These are phyloP conservation scores for Acanthopagrus latus DNA, from an alignment of 2,797 vertebrate genomes.

Conservation along the genomic window DNA sequence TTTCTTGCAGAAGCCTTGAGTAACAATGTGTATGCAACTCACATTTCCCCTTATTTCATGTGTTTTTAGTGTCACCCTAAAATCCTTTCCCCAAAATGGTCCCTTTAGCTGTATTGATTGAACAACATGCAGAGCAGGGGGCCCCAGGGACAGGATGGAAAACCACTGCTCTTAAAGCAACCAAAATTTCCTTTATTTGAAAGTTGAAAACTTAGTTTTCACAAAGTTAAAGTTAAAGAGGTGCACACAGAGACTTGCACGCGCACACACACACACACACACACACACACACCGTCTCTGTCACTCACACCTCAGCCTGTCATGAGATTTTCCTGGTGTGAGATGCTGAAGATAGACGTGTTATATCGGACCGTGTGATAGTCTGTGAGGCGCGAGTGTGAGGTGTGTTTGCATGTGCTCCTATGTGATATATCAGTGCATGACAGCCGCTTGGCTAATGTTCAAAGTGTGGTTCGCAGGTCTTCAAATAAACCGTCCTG, in stretches of 20 bases:
- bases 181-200: not conserved
- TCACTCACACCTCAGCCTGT: constrained; percentile 54
- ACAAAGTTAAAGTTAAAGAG: constrained; percentile 21
- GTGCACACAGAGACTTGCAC: not conserved
- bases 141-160: no score
- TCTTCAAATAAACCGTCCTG: constrained; percentile 73
- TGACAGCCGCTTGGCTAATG: constrained; percentile 72
- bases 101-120: not conserved
- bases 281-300: constrained; percentile 7
- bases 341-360: constrained; percentile 76
- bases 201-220: constrained; percentile 32
- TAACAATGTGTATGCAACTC: no score
- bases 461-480: constrained; percentile 73
- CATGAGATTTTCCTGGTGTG: constrained; percentile 51
- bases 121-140: no score
- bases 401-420: constrained; percentile 28
- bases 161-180: no score
- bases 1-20: no score
- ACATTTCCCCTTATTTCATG: no score
- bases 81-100: not conserved
- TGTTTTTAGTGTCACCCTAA: not conserved
- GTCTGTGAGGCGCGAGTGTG: constrained; percentile 26
- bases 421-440: constrained; percentile 60
- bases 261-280: not conserved
- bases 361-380: constrained; percentile 63